Percentiles rank a stretch among this genome's conserved stretches.
Conservation (phyloP, 2,113 vertebrate species). For the Delphinus delphis region DNA sequence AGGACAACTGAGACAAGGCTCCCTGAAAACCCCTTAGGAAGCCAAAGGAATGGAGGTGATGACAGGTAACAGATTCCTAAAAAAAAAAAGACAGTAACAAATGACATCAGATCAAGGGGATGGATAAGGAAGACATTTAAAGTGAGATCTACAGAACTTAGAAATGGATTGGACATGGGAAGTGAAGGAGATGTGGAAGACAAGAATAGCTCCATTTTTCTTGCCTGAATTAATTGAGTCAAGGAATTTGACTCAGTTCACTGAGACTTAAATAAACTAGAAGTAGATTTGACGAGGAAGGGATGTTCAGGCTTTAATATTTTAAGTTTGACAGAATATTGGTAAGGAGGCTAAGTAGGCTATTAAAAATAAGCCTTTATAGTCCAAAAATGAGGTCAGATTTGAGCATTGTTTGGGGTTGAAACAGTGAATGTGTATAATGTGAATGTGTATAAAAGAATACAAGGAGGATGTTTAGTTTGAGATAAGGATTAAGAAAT, state of each 20-base stretch:
- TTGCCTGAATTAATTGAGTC: not conserved
- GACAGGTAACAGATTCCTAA: not conserved
- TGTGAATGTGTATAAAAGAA: not conserved
- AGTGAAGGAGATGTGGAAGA: not conserved
- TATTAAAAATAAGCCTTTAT: not conserved
- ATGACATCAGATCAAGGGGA: not conserved
- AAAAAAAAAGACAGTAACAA: not conserved
- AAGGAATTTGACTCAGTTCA: not conserved
- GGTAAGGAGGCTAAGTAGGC: not conserved
- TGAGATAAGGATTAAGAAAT: not conserved
- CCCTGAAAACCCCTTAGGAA: not conserved
- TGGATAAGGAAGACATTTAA: not conserved
- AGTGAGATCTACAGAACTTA: not conserved
- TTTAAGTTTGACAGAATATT: not conserved
- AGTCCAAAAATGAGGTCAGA: not conserved
- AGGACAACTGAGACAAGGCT: not conserved
- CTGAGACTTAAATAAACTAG: not conserved
- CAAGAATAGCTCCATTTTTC: not conserved
- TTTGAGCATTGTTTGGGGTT: not conserved
- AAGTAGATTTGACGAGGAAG: constrained; percentile 10
- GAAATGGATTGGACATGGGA: not conserved
- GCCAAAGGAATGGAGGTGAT: not conserved
- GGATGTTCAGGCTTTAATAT: not conserved
- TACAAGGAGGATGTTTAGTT: not conserved
- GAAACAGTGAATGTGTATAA: not conserved